These are phyloP conservation scores for Porites divaricata DNA, from an alignment of 92 coral and sea anemone species.

Conservation along the genomic window DNA sequence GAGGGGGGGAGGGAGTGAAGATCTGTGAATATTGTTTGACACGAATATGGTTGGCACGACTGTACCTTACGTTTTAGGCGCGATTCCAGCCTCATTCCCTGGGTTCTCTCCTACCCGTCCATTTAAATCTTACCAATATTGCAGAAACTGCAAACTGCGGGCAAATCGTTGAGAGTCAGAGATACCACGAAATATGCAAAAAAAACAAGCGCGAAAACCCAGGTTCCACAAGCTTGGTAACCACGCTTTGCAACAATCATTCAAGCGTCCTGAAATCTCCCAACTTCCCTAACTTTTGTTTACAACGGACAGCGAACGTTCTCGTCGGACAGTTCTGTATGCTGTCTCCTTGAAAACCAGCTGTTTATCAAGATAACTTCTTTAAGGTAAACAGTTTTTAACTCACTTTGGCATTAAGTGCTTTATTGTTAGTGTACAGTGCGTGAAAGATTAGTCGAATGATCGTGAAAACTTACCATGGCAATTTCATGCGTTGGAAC, in stretches of 20 bases:
- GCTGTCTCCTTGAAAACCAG: neutral
- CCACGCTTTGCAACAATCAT: constrained; percentile 21
- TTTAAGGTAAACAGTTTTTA: constrained; percentile 12
- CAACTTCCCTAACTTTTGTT: constrained; percentile 46
- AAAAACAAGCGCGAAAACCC: neutral
- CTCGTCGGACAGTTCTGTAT: constrained; percentile 4
- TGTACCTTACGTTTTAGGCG: too few species aligned
- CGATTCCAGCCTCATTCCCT: too few species aligned
- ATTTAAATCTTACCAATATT: too few species aligned
- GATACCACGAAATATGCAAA: too few species aligned
- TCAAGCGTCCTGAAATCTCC: constrained; percentile 24
- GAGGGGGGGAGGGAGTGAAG: too few species aligned
- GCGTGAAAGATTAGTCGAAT: neutral
- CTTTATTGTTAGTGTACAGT: neutral
- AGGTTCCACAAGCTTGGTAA: constrained; percentile 36
- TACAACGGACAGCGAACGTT: neutral
- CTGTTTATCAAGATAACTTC: neutral
- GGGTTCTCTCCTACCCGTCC: too few species aligned
- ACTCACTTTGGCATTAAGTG: neutral
- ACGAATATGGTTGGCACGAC: too few species aligned
- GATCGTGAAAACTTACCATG: neutral
- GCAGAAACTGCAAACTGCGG: too few species aligned
- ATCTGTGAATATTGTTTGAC: too few species aligned
- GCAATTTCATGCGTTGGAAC: neutral
- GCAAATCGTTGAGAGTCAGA: neutral